A percentile compares a stretch with the other conserved stretches of the same genome.
phyloP scores from a whole-genome alignment of 2,113 vertebrate species.

The Esox niger region DNA sequence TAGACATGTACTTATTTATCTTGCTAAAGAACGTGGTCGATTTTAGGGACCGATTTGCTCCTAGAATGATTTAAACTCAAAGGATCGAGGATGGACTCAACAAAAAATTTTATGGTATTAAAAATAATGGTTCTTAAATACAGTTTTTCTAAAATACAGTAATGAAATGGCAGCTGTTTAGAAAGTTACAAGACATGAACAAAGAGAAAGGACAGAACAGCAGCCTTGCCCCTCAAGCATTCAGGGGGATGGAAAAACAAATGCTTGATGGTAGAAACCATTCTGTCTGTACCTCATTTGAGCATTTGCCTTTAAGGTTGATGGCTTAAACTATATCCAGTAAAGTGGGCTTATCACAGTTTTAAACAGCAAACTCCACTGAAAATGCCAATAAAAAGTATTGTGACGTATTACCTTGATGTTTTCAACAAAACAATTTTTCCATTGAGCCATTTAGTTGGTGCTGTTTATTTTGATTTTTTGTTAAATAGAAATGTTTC shows the following conservation, averaged over 20 bases:
- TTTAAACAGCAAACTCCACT: background rate
- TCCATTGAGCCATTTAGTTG: background rate
- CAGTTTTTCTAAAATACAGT: background rate
- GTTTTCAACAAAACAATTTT: background rate
- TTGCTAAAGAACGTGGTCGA: slow-evolving; percentile 23
- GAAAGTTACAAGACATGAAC: background rate
- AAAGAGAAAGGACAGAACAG: too few species aligned
- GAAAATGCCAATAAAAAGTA: background rate
- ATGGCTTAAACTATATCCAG: background rate
- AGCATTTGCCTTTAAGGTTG: background rate
- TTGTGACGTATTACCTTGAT: background rate
- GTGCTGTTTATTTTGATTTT: background rate
- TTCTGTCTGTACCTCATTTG: background rate
- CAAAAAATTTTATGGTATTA: background rate
- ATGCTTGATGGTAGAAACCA: background rate
- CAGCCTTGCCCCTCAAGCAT: too few species aligned
- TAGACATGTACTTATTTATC: slow-evolving; percentile 39
- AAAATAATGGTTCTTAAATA: background rate
- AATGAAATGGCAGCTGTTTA: background rate
- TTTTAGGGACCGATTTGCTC: slow-evolving; percentile 19
- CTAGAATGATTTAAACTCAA: slow-evolving; percentile 33
- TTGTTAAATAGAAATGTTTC: background rate
- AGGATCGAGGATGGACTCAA: background rate
- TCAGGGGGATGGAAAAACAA: background rate
- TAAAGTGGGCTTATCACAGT: background rate